These are phyloP conservation scores for Todiramphus saurophagus DNA, from an alignment of 2,113 vertebrate species.

Conservation along the genomic window DNA sequence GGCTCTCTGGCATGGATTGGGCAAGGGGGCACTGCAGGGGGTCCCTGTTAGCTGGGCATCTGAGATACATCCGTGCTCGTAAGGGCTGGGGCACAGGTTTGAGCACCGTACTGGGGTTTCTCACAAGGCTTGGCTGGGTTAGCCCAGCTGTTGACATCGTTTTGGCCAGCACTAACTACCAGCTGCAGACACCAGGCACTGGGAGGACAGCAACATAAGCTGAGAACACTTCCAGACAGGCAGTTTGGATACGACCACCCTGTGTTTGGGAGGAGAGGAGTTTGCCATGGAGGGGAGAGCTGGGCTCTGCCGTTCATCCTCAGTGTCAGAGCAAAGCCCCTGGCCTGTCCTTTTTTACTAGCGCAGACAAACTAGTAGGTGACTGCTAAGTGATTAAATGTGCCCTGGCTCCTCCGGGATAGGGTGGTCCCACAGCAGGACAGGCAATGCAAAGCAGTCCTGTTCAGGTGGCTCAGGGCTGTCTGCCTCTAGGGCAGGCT, in stretches of 20 bases:
- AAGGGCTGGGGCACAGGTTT: fast-evolving
- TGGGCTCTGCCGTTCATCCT: not conserved
- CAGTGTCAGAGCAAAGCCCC: not conserved
- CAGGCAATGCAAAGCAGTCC: not conserved
- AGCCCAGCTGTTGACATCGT: not conserved
- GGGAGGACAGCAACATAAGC: not conserved
- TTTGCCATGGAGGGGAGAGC: not conserved
- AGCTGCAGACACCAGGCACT: not conserved
- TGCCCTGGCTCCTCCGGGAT: not conserved
- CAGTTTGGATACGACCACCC: fast-evolving
- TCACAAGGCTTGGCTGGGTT: not conserved
- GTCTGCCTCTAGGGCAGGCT: not conserved
- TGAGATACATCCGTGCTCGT: not conserved
- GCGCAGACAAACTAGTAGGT: not conserved
- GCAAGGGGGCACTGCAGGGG: not conserved
- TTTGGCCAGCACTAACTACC: not conserved
- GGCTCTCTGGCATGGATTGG: not conserved
- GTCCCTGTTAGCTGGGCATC: not conserved
- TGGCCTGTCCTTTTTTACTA: not conserved
- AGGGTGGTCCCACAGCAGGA: not conserved
- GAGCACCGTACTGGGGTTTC: not conserved
- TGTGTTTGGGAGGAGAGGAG: not conserved
- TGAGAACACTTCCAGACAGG: not conserved
- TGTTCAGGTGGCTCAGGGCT: not conserved
- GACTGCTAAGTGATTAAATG: not conserved